These are phyloP conservation scores for Seira ritae DNA, from an alignment of 2,888 invertebrate genomes.

Conservation along the genomic window DNA sequence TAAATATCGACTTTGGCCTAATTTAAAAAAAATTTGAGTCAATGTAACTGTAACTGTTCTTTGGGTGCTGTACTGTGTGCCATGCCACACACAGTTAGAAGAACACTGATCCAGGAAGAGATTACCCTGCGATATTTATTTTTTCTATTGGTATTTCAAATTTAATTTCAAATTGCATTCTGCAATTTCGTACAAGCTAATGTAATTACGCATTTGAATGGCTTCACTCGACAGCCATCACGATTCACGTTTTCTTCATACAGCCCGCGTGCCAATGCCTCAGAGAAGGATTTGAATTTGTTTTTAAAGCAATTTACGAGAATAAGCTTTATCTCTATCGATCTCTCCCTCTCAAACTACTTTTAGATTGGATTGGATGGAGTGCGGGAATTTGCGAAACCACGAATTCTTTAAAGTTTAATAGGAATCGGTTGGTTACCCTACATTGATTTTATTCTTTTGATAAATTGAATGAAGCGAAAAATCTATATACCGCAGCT, in stretches of 20 bases:
- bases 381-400: conserved; percentile 1
- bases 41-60: background rate
- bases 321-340: no score
- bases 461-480: conserved; percentile 2
- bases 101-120: conserved; percentile 14
- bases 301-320: background rate
- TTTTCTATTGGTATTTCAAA: background rate
- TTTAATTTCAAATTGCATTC: background rate
- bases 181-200: background rate
- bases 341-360: background rate
- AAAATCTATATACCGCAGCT: background rate
- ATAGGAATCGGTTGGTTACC: background rate
- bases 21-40: background rate
- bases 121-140: background rate
- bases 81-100: background rate
- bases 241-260: conserved; percentile 12
- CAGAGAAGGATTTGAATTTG: background rate
- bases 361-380: conserved; percentile 9
- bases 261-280: background rate
- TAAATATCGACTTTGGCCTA: conserved; percentile 11
- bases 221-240: background rate
- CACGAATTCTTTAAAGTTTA: background rate
- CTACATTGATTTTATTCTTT: background rate
- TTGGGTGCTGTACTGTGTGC: background rate
- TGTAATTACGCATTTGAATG: background rate